phyloP scores from a whole-genome alignment of 37 sponge, comb jelly and placozoan species.

The Dysidea cf. avara region DNA sequence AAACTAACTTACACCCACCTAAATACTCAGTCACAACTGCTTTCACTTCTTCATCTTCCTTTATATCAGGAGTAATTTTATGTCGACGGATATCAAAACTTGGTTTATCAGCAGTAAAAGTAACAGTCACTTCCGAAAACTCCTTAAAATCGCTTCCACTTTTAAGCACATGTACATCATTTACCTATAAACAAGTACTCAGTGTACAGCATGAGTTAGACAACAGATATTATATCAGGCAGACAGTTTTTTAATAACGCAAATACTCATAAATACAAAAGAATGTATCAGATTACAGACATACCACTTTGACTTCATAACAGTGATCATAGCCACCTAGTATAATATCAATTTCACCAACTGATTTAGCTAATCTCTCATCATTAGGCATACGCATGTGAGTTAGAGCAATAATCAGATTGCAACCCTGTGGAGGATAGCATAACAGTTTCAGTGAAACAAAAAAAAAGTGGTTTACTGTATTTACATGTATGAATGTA shows the following conservation, averaged over 20 bases:
- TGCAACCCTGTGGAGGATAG: conserved; percentile 34
- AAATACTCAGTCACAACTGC: conserved; percentile 11
- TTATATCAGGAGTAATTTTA: conserved; percentile 37
- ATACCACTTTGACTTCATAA: conserved; percentile 56
- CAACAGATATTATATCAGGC: no score
- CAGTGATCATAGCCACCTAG: conserved; percentile 85
- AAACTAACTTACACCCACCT: no score
- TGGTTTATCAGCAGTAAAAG: conserved; percentile 18
- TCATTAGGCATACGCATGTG: conserved; percentile 86
- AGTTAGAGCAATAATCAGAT: conserved; percentile 77
- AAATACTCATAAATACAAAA: no score
- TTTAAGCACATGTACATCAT: conserved; percentile 49
- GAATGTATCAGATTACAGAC: not conserved
- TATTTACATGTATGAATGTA: not conserved
- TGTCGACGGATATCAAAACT: conserved; percentile 14
- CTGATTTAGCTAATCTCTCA: conserved; percentile 40
- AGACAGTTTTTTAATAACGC: no score
- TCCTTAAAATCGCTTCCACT: conserved; percentile 84
- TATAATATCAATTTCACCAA: conserved; percentile 59
- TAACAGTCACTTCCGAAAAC: conserved; percentile 63
- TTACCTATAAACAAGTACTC: conserved; percentile 21
- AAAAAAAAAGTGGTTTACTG: not conserved
- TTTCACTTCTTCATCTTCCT: conserved; percentile 41
- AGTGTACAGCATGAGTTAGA: no score
- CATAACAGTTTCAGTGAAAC: not conserved